Percentiles rank a stretch among this genome's conserved stretches.
Evolutionary conservation across 1,140 invertebrate genomes (phyloP).

Genomic region (Drosophila repletoides): DNA sequence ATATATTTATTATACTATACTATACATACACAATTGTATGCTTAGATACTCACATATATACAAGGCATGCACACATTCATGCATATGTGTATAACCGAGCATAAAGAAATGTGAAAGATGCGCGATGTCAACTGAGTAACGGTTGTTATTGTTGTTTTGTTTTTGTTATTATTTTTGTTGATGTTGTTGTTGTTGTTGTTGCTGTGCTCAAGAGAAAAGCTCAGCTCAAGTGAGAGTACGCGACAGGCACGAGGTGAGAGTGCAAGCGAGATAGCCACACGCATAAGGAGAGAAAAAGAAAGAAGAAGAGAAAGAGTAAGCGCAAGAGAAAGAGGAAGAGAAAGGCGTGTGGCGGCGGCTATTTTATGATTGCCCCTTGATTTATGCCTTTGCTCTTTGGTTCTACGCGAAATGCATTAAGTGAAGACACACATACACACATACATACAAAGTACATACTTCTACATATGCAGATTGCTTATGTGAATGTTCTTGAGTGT

Average conservation of each 20-base stretch:
- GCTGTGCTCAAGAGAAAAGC: not conserved
- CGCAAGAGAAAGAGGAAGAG: not conserved
- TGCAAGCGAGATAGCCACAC: conserved; percentile 16
- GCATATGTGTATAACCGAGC: conserved; percentile 7
- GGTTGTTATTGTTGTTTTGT: conserved; percentile 16
- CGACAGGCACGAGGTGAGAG: conserved; percentile 23
- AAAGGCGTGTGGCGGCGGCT: conserved; percentile 10
- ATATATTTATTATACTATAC: no score
- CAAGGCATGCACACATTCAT: conserved; percentile 2
- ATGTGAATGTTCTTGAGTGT: conserved; percentile 39
- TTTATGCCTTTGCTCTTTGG: conserved; percentile 36
- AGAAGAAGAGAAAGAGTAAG: not conserved
- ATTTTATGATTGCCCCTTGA: conserved; percentile 50
- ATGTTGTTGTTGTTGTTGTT: conserved; percentile 15
- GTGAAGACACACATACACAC: conserved; percentile 28
- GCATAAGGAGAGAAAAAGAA: conserved; percentile 2
- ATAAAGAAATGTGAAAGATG: conserved; percentile 42
- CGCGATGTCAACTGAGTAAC: conserved; percentile 28
- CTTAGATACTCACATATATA: not conserved
- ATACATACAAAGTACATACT: not conserved
- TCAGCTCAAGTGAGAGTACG: conserved; percentile 3
- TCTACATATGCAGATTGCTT: not conserved
- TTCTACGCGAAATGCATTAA: conserved; percentile 52
- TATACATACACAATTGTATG: conserved; percentile 1
- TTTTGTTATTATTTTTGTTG: not conserved